A percentile compares a stretch with the other conserved stretches of the same genome.
phyloP scores from a whole-genome alignment of 37 sponge, comb jelly and placozoan species.

The Amphimedon queenslandica region DNA sequence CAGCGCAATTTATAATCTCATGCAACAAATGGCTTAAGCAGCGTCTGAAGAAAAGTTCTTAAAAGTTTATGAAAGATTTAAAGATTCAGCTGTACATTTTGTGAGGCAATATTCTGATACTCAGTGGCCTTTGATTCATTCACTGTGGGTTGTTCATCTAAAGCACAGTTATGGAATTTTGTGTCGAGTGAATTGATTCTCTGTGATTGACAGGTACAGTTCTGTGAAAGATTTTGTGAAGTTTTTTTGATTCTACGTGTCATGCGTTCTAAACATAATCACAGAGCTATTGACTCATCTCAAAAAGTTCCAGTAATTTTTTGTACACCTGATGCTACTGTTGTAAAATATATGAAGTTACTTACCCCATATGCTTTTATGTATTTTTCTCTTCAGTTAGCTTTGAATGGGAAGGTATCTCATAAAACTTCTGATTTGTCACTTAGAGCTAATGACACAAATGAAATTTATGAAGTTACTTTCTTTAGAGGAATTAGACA shows the following conservation, averaged over 20 bases:
- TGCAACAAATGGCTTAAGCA: slow-evolving; percentile 14
- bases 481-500: no score
- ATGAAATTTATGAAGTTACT: no score
- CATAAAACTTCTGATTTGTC: no score
- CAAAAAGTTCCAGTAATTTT: slow-evolving; percentile 12
- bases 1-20: slow-evolving; percentile 8
- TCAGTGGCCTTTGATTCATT: not conserved
- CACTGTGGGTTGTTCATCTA: not conserved
- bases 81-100: not conserved
- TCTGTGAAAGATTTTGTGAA: slow-evolving; percentile 36
- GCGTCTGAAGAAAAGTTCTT: not conserved
- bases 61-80: not conserved
- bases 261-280: slow-evolving; percentile 10
- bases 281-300: slow-evolving; percentile 12
- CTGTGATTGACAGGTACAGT: not conserved
- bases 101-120: not conserved
- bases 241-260: slow-evolving; percentile 15
- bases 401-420: no score
- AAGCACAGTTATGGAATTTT: slow-evolving; percentile 4
- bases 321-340: not conserved
- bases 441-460: no score
- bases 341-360: slow-evolving; percentile 2
- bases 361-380: slow-evolving; percentile 11
- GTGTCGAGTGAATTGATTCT: not conserved
- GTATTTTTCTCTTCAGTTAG: slow-evolving; percentile 2